phyloP scores from a whole-genome alignment of 2,888 invertebrate species.

The Eulithis prunata region DNA sequence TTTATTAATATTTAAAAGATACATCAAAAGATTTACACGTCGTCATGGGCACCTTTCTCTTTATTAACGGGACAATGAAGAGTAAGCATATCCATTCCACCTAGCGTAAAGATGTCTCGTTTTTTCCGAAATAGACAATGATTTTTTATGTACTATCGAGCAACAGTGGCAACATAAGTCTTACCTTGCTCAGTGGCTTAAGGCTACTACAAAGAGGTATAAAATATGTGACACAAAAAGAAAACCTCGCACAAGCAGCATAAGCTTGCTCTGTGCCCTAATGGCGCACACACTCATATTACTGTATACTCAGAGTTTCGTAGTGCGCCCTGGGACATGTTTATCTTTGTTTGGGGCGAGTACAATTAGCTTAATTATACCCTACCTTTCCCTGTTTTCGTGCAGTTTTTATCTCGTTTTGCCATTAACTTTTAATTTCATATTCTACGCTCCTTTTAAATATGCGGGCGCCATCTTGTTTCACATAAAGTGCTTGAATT shows the following conservation, averaged over 20 bases:
- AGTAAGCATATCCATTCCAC: too few species aligned
- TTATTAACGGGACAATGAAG: too few species aligned
- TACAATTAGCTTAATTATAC: constrained; percentile 48
- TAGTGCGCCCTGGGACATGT: constrained; percentile 25
- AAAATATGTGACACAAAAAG: constrained; percentile 10
- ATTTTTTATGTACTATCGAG: too few species aligned
- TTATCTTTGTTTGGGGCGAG: constrained; percentile 39
- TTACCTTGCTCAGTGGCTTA: background rate
- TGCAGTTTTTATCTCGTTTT: constrained; percentile 37
- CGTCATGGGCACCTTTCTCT: too few species aligned
- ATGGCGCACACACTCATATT: constrained; percentile 14
- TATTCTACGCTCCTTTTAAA: constrained; percentile 1
- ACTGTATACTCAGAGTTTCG: constrained; percentile 24
- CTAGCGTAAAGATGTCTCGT: too few species aligned
- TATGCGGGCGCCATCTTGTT: background rate
- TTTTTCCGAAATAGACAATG: too few species aligned
- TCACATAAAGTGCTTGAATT: background rate
- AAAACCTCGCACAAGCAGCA: constrained; percentile 6
- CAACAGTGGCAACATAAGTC: too few species aligned
- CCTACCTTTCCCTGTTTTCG: constrained; percentile 29
- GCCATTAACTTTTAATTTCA: constrained; percentile 24
- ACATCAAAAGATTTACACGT: too few species aligned
- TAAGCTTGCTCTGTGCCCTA: constrained; percentile 7
- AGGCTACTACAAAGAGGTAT: background rate
- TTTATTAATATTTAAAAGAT: too few species aligned